Conservation (phyloP, 2,797 vertebrate species). For the Pseudocheirus occidentalis region DNA sequence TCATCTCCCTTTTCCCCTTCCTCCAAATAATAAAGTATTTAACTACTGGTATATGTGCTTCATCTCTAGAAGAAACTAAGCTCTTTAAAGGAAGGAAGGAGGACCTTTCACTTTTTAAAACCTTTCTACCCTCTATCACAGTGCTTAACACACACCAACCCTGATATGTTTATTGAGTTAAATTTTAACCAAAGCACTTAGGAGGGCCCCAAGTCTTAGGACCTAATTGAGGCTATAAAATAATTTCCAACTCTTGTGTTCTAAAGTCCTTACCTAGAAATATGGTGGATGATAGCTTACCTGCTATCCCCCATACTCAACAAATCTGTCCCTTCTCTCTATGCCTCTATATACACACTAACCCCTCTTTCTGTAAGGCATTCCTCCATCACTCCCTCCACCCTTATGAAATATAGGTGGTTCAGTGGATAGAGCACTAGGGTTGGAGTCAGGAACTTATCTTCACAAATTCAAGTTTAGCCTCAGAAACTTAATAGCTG, state of each 20-base stretch:
- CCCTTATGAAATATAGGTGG: neutral
- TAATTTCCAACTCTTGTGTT: neutral
- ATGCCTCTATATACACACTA: neutral
- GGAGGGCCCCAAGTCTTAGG: neutral
- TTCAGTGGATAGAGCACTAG: neutral
- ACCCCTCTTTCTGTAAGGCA: neutral
- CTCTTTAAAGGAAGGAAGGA: neutral
- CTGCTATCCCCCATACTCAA: neutral
- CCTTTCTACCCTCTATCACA: neutral
- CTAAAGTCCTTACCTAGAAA: neutral
- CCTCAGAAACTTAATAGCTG: neutral
- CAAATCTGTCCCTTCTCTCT: neutral
- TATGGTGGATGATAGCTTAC: neutral
- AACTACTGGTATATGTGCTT: neutral
- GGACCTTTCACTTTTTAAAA: neutral
- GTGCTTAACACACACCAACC: neutral
- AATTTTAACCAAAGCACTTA: neutral
- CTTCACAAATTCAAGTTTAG: neutral
- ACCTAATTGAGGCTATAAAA: neutral
- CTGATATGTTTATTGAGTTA: neutral
- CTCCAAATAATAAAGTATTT: neutral
- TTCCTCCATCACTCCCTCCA: neutral
- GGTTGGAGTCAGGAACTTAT: neutral
- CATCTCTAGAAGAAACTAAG: neutral
- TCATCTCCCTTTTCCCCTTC: too few species aligned